A percentile compares a stretch with the other conserved stretches of the same genome.
Conservation (phyloP, 1,140 invertebrate species). For the Cryptotermes secundus region DNA sequence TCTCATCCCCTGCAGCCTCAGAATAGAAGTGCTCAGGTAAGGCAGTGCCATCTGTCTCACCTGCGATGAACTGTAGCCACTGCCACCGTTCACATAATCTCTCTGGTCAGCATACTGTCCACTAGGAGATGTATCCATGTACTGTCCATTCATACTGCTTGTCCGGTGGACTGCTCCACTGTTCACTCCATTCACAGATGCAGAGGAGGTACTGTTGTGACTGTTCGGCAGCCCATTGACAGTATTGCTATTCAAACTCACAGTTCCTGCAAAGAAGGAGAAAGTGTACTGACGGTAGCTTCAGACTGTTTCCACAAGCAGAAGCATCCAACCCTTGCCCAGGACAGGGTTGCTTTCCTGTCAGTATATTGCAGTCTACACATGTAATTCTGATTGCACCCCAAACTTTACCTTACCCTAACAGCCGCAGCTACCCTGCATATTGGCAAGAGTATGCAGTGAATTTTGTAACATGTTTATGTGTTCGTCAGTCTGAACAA, state of each 20-base stretch:
- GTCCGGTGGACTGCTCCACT: constrained; percentile 36
- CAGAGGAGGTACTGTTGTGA: neutral
- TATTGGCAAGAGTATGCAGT: too few relatives aligned
- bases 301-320: too few relatives aligned
- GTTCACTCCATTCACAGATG: constrained; percentile 31
- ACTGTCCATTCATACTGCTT: constrained; percentile 51
- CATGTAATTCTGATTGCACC: too few relatives aligned
- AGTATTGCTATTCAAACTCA: neutral
- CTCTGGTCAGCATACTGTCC: constrained; percentile 36
- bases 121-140: constrained; percentile 49
- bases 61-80: constrained; percentile 28
- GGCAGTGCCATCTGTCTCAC: neutral
- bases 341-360: too few relatives aligned
- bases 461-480: too few relatives aligned
- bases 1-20: too few relatives aligned
- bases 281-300: neutral
- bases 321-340: too few relatives aligned
- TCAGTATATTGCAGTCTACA: too few relatives aligned
- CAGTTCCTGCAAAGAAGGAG: neutral
- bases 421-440: too few relatives aligned
- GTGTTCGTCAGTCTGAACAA: too few relatives aligned
- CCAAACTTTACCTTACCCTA: too few relatives aligned
- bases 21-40: too few relatives aligned
- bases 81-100: constrained; percentile 50
- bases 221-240: constrained; percentile 13